Evolutionary conservation across 2,113 vertebrate genomes (phyloP), one percentile per base, ranked within the genome.

Genomic region (Brachionichthys hirsutus): DNA sequence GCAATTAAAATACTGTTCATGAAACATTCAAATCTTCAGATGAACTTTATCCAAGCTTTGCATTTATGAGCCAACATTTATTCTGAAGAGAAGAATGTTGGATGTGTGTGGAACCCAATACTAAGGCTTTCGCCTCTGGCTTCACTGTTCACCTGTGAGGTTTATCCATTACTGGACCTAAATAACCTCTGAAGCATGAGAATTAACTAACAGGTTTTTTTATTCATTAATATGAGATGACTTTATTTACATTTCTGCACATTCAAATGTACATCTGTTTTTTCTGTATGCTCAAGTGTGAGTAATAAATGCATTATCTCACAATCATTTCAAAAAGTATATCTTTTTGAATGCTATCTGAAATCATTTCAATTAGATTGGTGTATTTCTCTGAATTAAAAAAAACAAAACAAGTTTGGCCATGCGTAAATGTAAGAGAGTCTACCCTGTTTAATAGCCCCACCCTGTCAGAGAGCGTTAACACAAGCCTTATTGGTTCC

Each of bases 401-500:
- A 56, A 44, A 72, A 36, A 59, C 17, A 20, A 18, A 40, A 45
- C 36, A 53, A 61, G 41, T 49, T 62, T 62, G n/a, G n/a, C n/a
- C n/a, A n/a, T n/a, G n/a, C n/a, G n/a, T n/a, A 71, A 38, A 81
- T 67, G 54, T 71, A 47, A 70, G 77, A 70, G 77, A 69, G 67
- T 62, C 73, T 80, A 62, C 61, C 66, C 70, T 44, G 36, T 81
- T 88, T 87, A 86, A 89, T 75, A 73, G 74, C 80, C 68, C 80
- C 68, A 55, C 56, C 62, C 80, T 90, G 85, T 87, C 86, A 85
- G 77, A 81, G 77, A 87, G 68, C 80, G 89, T 89, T 91, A 91
- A 89, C 90, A 90, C 83, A 91, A 84, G 88, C 75, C 89, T 90
- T 90, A 92, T 89, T 92, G 89, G 87, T 85, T 91, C 80, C 86